phyloP scores from a whole-genome alignment of 35 echinoderm and acorn worm species.

The Ophiothrix spiculata region DNA sequence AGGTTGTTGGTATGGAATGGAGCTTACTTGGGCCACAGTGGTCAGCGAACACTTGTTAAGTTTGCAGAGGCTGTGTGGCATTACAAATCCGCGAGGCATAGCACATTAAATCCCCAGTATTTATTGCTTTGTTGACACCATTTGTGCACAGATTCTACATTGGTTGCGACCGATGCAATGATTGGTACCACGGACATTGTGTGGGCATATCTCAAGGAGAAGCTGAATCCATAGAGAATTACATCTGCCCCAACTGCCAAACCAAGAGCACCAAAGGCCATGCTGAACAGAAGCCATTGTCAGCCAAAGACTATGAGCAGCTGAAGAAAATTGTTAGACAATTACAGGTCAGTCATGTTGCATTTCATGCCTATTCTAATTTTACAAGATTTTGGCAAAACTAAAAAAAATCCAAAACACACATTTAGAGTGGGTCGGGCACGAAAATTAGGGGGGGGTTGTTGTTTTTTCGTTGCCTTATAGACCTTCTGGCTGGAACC shows the following conservation, averaged over 20 bases:
- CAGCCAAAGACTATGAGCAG: constrained; percentile 79
- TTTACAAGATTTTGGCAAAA: not conserved
- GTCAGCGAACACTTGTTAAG: too few relatives aligned
- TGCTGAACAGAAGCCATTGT: constrained; percentile 56
- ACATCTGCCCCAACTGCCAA: constrained; percentile 88
- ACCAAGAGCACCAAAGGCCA: constrained; percentile 39
- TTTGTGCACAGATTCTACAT: constrained; percentile 97
- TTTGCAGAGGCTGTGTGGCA: too few relatives aligned
- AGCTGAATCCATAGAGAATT: constrained; percentile 89
- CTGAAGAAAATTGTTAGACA: constrained; percentile 74
- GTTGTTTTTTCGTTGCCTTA: not conserved
- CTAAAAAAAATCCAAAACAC: not conserved
- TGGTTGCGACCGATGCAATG: constrained; percentile 96
- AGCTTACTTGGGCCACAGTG: too few relatives aligned
- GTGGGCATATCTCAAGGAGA: constrained; percentile 80
- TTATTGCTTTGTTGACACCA: too few relatives aligned
- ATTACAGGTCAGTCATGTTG: constrained; percentile 62
- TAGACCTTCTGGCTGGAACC: not conserved
- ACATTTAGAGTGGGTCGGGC: not conserved
- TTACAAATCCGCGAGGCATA: too few relatives aligned
- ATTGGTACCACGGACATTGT: constrained; percentile 96
- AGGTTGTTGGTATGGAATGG: too few relatives aligned
- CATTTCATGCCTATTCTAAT: not conserved
- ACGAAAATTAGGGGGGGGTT: not conserved
- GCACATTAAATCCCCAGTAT: too few relatives aligned